Conservation (phyloP, 2,113 vertebrate genomes). For the Leucoraja erinaceus region DNA sequence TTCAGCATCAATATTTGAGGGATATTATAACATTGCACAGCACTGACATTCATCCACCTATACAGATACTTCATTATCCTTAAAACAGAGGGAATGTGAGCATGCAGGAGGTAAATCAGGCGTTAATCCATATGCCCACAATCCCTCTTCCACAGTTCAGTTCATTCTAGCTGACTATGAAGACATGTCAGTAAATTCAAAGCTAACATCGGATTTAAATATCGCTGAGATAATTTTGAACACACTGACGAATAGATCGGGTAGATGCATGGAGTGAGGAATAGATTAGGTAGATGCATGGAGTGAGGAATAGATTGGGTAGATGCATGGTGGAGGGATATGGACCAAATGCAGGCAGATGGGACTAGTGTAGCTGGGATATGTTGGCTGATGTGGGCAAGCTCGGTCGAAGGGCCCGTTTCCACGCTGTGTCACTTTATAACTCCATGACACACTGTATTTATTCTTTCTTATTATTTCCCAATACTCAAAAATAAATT, state of each 20-base stretch:
- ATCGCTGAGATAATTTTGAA: neutral
- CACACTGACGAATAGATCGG: neutral
- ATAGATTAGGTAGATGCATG: too few relatives aligned
- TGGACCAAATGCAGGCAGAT: too few relatives aligned
- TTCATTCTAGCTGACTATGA: neutral
- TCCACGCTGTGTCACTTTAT: too few relatives aligned
- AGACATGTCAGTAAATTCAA: neutral
- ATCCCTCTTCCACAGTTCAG: neutral
- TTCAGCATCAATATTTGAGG: neutral
- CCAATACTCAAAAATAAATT: neutral
- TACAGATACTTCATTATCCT: neutral
- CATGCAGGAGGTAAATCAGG: neutral
- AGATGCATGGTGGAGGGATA: too few relatives aligned
- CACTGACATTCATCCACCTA: neutral
- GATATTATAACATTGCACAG: neutral
- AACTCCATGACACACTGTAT: too few relatives aligned
- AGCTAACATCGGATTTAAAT: neutral
- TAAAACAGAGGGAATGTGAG: neutral
- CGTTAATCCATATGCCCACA: neutral
- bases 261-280: too few relatives aligned
- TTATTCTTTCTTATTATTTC: neutral
- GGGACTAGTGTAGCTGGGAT: too few relatives aligned
- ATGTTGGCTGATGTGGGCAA: too few relatives aligned
- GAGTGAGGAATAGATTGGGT: too few relatives aligned
- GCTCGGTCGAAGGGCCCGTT: too few relatives aligned